Evolutionary conservation across 2,888 invertebrate species (phyloP), one percentile per base, ranked within the genome.

Genomic region (Drosophila kanekoi): DNA sequence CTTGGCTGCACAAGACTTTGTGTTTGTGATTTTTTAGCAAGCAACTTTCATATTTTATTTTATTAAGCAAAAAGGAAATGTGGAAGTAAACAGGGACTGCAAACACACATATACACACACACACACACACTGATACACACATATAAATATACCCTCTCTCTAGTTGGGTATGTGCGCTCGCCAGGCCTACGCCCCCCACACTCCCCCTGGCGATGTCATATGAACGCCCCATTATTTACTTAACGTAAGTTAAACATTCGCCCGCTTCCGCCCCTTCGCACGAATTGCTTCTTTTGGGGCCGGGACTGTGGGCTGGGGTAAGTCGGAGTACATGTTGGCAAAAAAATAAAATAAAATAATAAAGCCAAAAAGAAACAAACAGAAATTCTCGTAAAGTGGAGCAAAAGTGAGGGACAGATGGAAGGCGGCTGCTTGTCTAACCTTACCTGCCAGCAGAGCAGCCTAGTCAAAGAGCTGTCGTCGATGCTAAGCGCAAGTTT

Each of bases 201-300:
- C 57, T 51, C 59, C 41, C 43, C 62, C 52, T 62, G 54, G 63
- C 72, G 72, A 72, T 75, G 77, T 84, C 83, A 87, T 85, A 84
- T 84, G 83, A 86, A 87, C 89, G 87, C 89, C 84, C 86, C 89
- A 88, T 87, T 87, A 87, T 87, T 87, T 87, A 87, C 88, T 89
- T 87, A 87, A 88, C 87, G 83, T 81, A 85, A 85, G 85, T 89
- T 89, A 87, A 87, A 89, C 83, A 87, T 79, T 77, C 72, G 72
- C 77, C 73, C 65, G 43, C 44, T 35, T 13, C 44, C 23, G 35
- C 67, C 18, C 33, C 56, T 41, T 16, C 47, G 72, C 60, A 38
- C 37, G 67, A 72, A 65, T 58, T 64, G 72, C 68, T 67, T 38
- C 51, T 68, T 63, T 61, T 52, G 20, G 48, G 53, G 44, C 43